These are phyloP conservation scores for Diarsia mendica DNA, from an alignment of 2,888 invertebrate species.

Conservation along the genomic window DNA sequence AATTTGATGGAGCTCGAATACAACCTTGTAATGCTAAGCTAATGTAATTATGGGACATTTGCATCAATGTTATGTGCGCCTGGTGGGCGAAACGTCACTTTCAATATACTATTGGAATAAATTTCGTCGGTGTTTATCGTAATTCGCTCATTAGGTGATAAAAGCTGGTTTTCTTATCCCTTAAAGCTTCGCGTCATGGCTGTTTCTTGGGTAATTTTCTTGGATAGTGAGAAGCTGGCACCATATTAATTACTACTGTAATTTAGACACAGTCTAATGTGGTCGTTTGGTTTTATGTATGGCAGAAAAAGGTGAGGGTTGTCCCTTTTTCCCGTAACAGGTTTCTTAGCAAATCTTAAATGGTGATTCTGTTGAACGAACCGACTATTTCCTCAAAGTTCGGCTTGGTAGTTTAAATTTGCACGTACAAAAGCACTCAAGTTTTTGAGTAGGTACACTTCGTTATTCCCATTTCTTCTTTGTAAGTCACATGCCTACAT, in stretches of 20 bases:
- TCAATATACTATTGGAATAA: constrained; percentile 80
- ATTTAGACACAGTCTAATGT: constrained; percentile 39
- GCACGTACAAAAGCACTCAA: constrained; percentile 18
- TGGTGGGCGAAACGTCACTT: constrained; percentile 80
- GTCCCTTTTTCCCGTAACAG: neutral
- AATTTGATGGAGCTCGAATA: constrained; percentile 78
- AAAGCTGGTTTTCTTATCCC: constrained; percentile 52
- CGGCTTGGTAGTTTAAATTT: neutral
- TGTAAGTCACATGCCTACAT: constrained; percentile 40
- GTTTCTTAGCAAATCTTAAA: neutral
- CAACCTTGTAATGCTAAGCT: constrained; percentile 77
- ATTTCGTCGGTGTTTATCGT: constrained; percentile 66
- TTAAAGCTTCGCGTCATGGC: constrained; percentile 43
- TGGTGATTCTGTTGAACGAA: neutral
- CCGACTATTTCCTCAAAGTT: neutral
- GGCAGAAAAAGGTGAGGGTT: constrained; percentile 8
- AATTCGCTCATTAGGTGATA: constrained; percentile 63
- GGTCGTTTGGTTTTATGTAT: constrained; percentile 46
- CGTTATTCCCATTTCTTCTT: constrained; percentile 25
- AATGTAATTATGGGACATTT: constrained; percentile 83
- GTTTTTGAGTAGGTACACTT: neutral
- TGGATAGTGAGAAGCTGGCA: constrained; percentile 52
- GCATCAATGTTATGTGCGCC: constrained; percentile 83
- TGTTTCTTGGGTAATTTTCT: constrained; percentile 45
- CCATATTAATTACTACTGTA: constrained; percentile 53